Evolutionary conservation across 2,888 invertebrate species (phyloP), one percentile per base, ranked within the genome.

Genomic region (Drosophila parthenogenetica): DNA sequence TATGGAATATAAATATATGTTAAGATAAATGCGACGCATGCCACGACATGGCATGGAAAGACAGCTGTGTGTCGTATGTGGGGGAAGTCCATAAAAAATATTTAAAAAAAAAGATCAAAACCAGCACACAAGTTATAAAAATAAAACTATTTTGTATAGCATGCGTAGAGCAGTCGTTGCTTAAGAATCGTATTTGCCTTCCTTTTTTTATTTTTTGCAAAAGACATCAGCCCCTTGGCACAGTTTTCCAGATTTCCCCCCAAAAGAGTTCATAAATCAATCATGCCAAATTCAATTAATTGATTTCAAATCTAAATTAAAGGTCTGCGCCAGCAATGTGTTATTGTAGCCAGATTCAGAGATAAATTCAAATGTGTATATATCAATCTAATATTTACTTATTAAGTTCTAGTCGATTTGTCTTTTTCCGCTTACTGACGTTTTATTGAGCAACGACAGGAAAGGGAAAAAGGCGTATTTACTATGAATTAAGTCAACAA

Each of bases 371-470:
- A 55, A 48, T 54, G 39, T 32, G 22, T 22, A 22, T 22, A 22
- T 22, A 63, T 17, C 39, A 17, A 39, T 50, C 35, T 55, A n/a
- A 5, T 37, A 39, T 50, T 29, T 55, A n/a, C 7, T 37, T 50
- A 19, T 46, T 35, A 53, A 85, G 84, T 91, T 92, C 91, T 89
- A 87, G 92, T 92, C 90, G 91, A 92, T 92, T 91, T 92, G 92
- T 92, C 92, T 92, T 92, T 92, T 92, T 92, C 92, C 92, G 92
- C 92, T 92, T 92, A 92, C 92, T 92, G 92, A 88, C 92, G 92
- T 92, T 92, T 85, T 87, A 82, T 86, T 89, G 71, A 87, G 19
- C 88, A 91, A 87, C 92, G 92, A 91, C 92, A 92, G 92, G 91
- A 92, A 92, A 92, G 91, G 91, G 92, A 90, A 92, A 92, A 90